A percentile compares a stretch with the other conserved stretches of the same genome.
Conservation (phyloP, 1,140 invertebrate species). For the Trachelipus rathkii region DNA sequence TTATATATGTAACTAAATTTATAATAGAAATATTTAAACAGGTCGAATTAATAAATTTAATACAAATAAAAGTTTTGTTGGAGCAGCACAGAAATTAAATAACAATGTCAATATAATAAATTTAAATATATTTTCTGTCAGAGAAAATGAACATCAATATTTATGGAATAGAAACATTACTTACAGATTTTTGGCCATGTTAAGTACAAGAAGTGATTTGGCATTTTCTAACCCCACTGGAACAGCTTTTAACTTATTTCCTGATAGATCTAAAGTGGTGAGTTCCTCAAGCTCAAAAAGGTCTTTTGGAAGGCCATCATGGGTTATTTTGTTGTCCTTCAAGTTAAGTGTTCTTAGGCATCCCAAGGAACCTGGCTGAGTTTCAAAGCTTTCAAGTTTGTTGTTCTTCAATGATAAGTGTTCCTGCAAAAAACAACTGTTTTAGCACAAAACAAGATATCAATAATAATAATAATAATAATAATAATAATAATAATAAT, state of each 20-base stretch:
- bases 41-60: too few relatives aligned
- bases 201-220: slow-evolving; percentile 88
- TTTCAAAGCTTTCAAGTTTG: slow-evolving; percentile 79
- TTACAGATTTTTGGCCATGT: slow-evolving; percentile 86
- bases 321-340: slow-evolving; percentile 89
- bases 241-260: slow-evolving; percentile 90
- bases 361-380: too few relatives aligned
- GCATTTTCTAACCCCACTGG: slow-evolving; percentile 91
- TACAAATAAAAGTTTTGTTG: too few relatives aligned
- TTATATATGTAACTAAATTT: too few relatives aligned
- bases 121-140: too few relatives aligned
- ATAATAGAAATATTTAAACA: too few relatives aligned
- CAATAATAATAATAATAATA: too few relatives aligned
- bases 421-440: slow-evolving; percentile 60
- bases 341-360: too few relatives aligned
- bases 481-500: too few relatives aligned
- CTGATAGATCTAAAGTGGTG: slow-evolving; percentile 92
- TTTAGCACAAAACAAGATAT: slow-evolving; percentile 24
- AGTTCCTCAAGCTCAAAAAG: slow-evolving; percentile 90
- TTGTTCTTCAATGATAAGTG: slow-evolving; percentile 89
- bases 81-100: too few relatives aligned
- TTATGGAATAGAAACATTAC: slow-evolving; percentile 32
- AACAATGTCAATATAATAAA: too few relatives aligned
- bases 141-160: not conserved
- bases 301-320: slow-evolving; percentile 83